Evolutionary conservation across 1,140 invertebrate genomes (phyloP).

Genomic region (Euwallacea fornicatus): DNA sequence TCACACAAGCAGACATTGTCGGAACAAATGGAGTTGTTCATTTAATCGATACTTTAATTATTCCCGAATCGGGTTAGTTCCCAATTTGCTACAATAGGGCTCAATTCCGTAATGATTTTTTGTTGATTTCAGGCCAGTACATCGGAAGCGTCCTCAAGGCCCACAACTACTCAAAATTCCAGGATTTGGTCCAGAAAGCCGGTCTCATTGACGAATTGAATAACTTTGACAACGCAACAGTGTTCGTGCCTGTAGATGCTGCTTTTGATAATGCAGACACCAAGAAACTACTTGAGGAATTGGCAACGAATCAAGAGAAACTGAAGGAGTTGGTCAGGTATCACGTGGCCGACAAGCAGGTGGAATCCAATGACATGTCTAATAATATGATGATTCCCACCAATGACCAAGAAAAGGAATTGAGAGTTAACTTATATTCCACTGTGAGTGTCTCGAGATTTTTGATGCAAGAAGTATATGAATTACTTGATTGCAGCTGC

Average conservation of each 20-base stretch:
- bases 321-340: slow-evolving; percentile 60
- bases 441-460: slow-evolving; percentile 50
- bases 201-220: slow-evolving; percentile 60
- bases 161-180: slow-evolving; percentile 58
- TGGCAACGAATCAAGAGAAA: slow-evolving; percentile 54
- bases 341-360: slow-evolving; percentile 59
- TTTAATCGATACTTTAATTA: slow-evolving; percentile 66
- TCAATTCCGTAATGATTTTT: background rate
- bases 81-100: no score
- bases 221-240: slow-evolving; percentile 61
- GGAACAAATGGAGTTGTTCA: slow-evolving; percentile 73
- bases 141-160: slow-evolving; percentile 54
- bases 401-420: slow-evolving; percentile 51
- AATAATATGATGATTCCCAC: slow-evolving; percentile 57
- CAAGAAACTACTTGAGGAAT: slow-evolving; percentile 52
- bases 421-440: slow-evolving; percentile 63
- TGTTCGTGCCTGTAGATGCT: slow-evolving; percentile 66
- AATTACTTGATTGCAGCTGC: slow-evolving; percentile 48
- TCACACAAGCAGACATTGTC: slow-evolving; percentile 56
- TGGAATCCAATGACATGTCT: slow-evolving; percentile 57
- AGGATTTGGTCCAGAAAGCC: slow-evolving; percentile 57
- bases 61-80: slow-evolving; percentile 56
- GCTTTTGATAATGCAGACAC: slow-evolving; percentile 58
- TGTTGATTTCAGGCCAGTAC: slow-evolving; percentile 49
- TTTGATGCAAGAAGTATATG: background rate